Evolutionary conservation across 2,888 invertebrate species (phyloP).

Genomic region (Busseola fusca): DNA sequence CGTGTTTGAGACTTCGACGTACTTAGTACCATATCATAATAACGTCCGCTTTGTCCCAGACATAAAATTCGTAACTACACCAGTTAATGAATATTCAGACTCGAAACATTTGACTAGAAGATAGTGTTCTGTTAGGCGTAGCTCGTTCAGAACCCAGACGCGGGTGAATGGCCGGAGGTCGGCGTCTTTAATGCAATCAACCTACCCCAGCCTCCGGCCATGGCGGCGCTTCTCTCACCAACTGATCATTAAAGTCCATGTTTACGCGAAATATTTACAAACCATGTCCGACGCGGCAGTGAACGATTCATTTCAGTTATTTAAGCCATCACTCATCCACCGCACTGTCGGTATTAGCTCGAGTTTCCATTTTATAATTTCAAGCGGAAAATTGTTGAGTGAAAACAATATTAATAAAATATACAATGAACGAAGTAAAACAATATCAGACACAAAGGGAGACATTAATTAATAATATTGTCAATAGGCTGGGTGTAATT

Average conservation of each 20-base stretch:
- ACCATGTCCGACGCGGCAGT: constrained; percentile 13
- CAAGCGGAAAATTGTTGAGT: constrained; percentile 19
- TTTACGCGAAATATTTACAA: constrained; percentile 39
- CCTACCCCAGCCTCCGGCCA: constrained; percentile 48
- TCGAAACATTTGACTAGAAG: constrained; percentile 10
- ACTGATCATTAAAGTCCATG: constrained; percentile 45
- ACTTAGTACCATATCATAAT: not conserved
- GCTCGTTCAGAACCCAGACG: constrained; percentile 35
- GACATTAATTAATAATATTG: constrained; percentile 20
- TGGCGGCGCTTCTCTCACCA: constrained; percentile 34
- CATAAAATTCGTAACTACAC: not conserved
- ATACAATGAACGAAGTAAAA: constrained; percentile 5
- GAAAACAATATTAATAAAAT: constrained; percentile 18
- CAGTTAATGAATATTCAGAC: constrained; percentile 2
- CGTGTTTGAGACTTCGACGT: not conserved
- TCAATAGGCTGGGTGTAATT: constrained; percentile 25
- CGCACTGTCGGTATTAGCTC: constrained; percentile 1
- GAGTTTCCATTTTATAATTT: constrained; percentile 24
- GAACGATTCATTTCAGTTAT: constrained; percentile 43
- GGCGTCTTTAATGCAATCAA: constrained; percentile 63
- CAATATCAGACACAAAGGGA: constrained; percentile 1
- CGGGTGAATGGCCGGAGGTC: constrained; percentile 64
- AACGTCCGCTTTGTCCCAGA: not conserved
- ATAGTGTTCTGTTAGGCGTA: constrained; percentile 14
- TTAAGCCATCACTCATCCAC: constrained; percentile 25